phyloP scores from a whole-genome alignment of 2,113 vertebrate genomes.

The Macrotus californicus region DNA sequence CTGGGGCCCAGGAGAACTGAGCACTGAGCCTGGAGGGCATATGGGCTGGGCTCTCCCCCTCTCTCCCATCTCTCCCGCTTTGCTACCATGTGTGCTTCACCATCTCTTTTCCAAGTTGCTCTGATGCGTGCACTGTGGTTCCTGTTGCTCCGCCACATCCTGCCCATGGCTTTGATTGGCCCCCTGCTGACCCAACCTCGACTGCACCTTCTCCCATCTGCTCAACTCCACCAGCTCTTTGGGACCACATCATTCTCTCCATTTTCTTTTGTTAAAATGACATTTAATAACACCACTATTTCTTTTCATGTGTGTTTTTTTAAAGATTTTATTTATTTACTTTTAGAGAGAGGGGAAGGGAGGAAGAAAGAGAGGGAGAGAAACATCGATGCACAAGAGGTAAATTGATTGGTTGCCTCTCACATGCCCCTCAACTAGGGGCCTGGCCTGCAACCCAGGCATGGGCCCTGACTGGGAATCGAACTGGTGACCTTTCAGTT shows the following conservation, averaged over 20 bases:
- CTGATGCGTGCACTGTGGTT: fast-evolving
- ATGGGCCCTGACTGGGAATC: too few relatives aligned
- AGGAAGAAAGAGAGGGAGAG: too few relatives aligned
- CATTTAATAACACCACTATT: too few relatives aligned
- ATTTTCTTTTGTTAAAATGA: not conserved
- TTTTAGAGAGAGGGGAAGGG: too few relatives aligned
- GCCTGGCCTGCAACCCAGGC: too few relatives aligned
- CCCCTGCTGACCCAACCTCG: not conserved
- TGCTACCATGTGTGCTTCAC: fast-evolving
- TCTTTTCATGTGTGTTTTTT: too few relatives aligned
- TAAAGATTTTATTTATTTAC: too few relatives aligned
- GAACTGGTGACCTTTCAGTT: too few relatives aligned
- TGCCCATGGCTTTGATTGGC: not conserved
- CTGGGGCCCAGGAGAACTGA: not conserved
- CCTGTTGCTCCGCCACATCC: fast-evolving
- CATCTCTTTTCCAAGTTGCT: not conserved
- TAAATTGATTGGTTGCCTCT: too few relatives aligned
- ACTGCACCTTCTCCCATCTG: not conserved
- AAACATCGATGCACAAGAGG: too few relatives aligned
- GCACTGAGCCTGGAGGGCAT: not conserved
- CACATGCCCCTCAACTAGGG: too few relatives aligned
- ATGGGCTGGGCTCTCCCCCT: too few relatives aligned
- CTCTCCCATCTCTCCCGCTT: not conserved
- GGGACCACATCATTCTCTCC: not conserved
- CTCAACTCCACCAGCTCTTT: not conserved